A percentile compares a stretch with the other conserved stretches of the same genome.
Conservation (phyloP, 2,797 vertebrate genomes). For the Dicrostonyx torquatus region DNA sequence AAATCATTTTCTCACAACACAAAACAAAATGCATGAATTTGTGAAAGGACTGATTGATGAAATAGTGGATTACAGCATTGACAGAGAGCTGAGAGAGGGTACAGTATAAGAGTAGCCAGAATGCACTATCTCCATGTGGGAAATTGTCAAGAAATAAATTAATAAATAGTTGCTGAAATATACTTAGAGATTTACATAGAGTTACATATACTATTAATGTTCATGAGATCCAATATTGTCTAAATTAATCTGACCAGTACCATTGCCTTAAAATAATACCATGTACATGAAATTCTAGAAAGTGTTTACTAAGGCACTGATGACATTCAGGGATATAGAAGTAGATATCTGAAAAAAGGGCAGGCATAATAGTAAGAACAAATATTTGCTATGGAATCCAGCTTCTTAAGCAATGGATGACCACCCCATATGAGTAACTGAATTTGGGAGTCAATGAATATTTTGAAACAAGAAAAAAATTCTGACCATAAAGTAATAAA, state of each 20-base stretch:
- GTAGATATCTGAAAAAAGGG: not conserved
- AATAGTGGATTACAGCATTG: not conserved
- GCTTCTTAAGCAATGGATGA: no score
- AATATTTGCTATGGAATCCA: not conserved
- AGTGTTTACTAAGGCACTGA: not conserved
- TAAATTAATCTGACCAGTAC: not conserved
- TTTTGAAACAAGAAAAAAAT: not conserved
- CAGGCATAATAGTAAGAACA: no score
- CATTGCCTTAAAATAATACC: not conserved
- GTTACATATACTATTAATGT: not conserved
- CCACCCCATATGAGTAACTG: not conserved
- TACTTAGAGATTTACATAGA: not conserved
- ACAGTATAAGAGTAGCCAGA: not conserved
- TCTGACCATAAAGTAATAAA: not conserved
- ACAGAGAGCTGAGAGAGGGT: no score
- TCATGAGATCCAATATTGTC: not conserved
- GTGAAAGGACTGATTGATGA: not conserved
- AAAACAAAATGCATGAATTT: not conserved
- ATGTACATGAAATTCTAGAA: not conserved
- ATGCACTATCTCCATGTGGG: not conserved
- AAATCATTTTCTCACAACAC: not conserved
- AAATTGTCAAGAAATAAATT: not conserved
- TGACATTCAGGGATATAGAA: not conserved
- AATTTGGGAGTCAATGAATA: not conserved
- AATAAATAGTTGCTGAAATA: not conserved